Evolutionary conservation across 2,888 invertebrate species (phyloP).

Genomic region (Pyrochroa serraticornis): DNA sequence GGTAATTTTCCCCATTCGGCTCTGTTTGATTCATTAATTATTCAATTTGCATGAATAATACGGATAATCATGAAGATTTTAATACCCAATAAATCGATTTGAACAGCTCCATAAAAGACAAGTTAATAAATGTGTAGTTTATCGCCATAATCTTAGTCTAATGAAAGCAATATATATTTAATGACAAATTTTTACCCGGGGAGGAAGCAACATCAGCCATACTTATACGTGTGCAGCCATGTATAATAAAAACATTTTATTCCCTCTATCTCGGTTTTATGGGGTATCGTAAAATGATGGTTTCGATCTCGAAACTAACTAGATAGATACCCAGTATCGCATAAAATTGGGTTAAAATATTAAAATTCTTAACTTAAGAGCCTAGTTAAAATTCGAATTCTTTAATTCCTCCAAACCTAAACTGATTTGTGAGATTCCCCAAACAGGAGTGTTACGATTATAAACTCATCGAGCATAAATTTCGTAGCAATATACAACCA

Average conservation of each 20-base stretch:
- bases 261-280: conserved; percentile 17
- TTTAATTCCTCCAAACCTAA: too few relatives aligned
- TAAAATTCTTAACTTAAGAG: conserved; percentile 1
- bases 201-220: background rate
- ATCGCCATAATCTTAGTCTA: conserved; percentile 6
- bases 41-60: too few relatives aligned
- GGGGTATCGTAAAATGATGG: conserved; percentile 18
- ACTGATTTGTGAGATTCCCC: too few relatives aligned
- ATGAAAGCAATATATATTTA: conserved; percentile 9
- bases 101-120: background rate
- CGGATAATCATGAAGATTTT: conserved; percentile 8
- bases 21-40: too few relatives aligned
- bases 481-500: conserved; percentile 10
- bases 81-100: conserved; percentile 10
- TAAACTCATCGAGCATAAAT: conserved; percentile 18
- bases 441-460: conserved; percentile 3
- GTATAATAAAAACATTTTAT: conserved; percentile 23
- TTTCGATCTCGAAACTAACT: conserved; percentile 18
- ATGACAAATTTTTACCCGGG: conserved; percentile 14
- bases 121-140: conserved; percentile 9
- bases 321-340: conserved; percentile 6
- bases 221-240: conserved; percentile 7
- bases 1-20: too few relatives aligned
- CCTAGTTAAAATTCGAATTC: background rate
- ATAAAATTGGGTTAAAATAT: conserved; percentile 11